Conservation (phyloP, 2,113 vertebrate genomes). For the Chaetops frenatus region DNA sequence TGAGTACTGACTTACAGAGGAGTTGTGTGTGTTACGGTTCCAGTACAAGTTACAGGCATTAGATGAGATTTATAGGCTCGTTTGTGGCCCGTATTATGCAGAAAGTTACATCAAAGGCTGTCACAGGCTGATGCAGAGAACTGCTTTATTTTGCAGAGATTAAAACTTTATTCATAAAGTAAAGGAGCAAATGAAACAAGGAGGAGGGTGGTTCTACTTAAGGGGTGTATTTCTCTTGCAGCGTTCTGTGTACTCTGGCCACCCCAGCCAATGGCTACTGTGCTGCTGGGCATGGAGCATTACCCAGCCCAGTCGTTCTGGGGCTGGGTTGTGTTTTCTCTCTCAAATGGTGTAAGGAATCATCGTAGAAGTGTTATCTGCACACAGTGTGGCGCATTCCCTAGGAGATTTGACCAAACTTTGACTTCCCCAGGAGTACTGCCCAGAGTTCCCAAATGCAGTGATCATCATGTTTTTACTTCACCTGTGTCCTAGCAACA, state of each 20-base stretch:
- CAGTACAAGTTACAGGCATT: not conserved
- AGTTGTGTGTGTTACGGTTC: not conserved
- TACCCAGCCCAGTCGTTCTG: fast-evolving
- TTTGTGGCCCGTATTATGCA: not conserved
- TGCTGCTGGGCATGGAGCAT: not conserved
- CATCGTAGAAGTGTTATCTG: fast-evolving
- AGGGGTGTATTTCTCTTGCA: not conserved
- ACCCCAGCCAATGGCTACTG: no score
- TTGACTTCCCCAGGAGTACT: not conserved
- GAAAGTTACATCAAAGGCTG: not conserved
- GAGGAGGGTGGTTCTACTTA: not conserved
- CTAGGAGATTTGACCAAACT: not conserved
- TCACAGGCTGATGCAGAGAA: not conserved
- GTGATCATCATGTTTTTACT: not conserved
- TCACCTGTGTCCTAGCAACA: not conserved
- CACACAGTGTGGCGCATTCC: not conserved
- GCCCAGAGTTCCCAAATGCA: not conserved
- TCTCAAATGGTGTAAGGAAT: not conserved
- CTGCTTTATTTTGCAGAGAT: not conserved
- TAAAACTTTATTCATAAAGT: not conserved
- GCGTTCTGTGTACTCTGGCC: fast-evolving
- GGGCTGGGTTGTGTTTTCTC: not conserved
- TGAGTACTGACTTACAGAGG: not conserved
- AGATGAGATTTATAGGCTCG: not conserved
- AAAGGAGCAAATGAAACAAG: not conserved